Conservation (phyloP, 1,140 invertebrate genomes). For the Anastatus disparis region DNA sequence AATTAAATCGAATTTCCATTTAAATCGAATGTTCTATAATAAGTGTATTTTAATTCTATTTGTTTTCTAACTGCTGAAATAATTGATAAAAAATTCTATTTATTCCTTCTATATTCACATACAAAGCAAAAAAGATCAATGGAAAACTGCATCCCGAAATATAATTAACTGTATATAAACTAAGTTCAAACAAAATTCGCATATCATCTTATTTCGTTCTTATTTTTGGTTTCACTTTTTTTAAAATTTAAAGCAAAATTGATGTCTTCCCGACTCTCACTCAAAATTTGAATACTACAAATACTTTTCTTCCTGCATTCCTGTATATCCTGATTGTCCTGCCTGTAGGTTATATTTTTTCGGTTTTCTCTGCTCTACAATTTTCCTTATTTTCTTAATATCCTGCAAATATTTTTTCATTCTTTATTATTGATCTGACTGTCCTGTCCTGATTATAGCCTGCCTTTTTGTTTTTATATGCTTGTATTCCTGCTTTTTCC, state of each 20-base stretch:
- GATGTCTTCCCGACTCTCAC: conserved; percentile 53
- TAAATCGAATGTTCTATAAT: no score
- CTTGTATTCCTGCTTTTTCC: conserved; percentile 58
- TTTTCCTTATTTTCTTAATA: conserved; percentile 26
- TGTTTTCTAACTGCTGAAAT: conserved; percentile 14
- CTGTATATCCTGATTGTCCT: conserved; percentile 59
- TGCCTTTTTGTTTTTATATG: conserved; percentile 55
- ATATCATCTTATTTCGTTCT: conserved; percentile 29
- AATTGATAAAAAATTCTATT: background rate
- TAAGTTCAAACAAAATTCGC: conserved; percentile 9
- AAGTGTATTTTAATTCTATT: background rate
- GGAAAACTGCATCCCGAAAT: background rate
- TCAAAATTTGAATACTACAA: conserved; percentile 23
- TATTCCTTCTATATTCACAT: background rate
- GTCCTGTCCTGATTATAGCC: conserved; percentile 64
- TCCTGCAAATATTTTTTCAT: conserved; percentile 20
- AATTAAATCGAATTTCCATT: no score
- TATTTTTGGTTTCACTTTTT: conserved; percentile 18
- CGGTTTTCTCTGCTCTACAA: conserved; percentile 35
- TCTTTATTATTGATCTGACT: conserved; percentile 35
- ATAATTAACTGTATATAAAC: background rate
- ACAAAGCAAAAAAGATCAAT: conserved; percentile 5
- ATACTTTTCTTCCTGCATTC: conserved; percentile 58
- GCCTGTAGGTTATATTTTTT: conserved; percentile 45
- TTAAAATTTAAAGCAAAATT: conserved; percentile 16